Percentiles rank a stretch among this genome's conserved stretches.
Conservation (phyloP, 2,888 invertebrate genomes). For the Invenusta paracnida region DNA sequence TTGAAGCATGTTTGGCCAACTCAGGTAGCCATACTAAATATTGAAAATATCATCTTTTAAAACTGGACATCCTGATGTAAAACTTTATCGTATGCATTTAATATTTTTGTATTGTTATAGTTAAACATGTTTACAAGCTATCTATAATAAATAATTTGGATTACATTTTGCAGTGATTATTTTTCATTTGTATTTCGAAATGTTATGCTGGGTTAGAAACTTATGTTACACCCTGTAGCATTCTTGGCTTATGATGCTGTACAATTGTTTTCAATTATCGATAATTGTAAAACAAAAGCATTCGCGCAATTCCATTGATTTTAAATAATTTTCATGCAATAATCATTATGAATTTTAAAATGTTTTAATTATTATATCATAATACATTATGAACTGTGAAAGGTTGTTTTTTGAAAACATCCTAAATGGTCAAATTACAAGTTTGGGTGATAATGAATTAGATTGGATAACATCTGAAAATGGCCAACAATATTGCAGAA, state of each 20-base stretch:
- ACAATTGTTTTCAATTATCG: too few relatives aligned
- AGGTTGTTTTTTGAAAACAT: too few relatives aligned
- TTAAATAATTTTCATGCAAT: too few relatives aligned
- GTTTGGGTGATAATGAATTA: background rate
- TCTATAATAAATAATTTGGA: background rate
- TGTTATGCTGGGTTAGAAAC: background rate
- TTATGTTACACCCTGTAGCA: background rate
- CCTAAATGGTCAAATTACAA: background rate
- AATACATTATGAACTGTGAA: too few relatives aligned
- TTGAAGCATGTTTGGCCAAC: too few relatives aligned
- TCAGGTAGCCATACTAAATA: too few relatives aligned
- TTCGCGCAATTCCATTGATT: too few relatives aligned
- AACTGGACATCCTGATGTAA: background rate
- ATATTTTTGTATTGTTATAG: background rate
- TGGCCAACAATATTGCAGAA: background rate
- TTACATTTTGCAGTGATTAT: background rate
- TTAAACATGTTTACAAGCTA: background rate
- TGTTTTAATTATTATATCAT: too few relatives aligned
- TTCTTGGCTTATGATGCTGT: too few relatives aligned
- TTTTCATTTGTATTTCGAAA: background rate
- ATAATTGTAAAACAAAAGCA: too few relatives aligned
- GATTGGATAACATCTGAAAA: background rate
- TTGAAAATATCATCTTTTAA: background rate
- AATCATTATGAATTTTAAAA: too few relatives aligned
- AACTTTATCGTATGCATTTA: background rate